phyloP scores from a whole-genome alignment of 1,140 invertebrate genomes.

The Planococcus citri region DNA sequence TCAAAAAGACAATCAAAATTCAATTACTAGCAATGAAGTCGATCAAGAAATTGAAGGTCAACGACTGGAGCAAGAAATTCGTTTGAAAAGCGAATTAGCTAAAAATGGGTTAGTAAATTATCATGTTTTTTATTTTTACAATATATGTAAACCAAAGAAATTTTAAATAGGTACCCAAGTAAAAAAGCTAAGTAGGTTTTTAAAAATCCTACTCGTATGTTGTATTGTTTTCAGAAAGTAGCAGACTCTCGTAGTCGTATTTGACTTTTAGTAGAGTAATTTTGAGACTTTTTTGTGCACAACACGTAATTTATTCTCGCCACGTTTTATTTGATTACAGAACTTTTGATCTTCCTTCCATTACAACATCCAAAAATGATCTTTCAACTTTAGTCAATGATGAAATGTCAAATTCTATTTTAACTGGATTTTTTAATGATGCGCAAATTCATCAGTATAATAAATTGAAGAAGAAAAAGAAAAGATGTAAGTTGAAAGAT shows the following conservation, averaged over 20 bases:
- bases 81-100: slow-evolving; percentile 25
- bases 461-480: not conserved
- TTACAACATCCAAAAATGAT: not conserved
- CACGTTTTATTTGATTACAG: no score
- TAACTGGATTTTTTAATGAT: not conserved
- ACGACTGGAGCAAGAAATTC: slow-evolving; percentile 47
- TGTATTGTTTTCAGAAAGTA: no score
- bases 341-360: not conserved
- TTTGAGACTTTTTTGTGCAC: no score
- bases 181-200: no score
- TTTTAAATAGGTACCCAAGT: no score
- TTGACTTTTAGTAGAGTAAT: no score
- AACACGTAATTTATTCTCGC: no score
- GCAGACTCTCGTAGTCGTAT: no score
- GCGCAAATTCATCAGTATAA: not conserved
- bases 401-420: not conserved
- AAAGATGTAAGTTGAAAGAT: slow-evolving; percentile 6
- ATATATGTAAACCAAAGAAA: no score
- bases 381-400: not conserved
- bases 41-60: slow-evolving; percentile 65
- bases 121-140: no score
- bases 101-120: slow-evolving; percentile 23
- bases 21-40: slow-evolving; percentile 55
- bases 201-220: no score
- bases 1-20: slow-evolving; percentile 45